Conservation (phyloP, 2,888 invertebrate genomes). For the Philereme transversata region DNA sequence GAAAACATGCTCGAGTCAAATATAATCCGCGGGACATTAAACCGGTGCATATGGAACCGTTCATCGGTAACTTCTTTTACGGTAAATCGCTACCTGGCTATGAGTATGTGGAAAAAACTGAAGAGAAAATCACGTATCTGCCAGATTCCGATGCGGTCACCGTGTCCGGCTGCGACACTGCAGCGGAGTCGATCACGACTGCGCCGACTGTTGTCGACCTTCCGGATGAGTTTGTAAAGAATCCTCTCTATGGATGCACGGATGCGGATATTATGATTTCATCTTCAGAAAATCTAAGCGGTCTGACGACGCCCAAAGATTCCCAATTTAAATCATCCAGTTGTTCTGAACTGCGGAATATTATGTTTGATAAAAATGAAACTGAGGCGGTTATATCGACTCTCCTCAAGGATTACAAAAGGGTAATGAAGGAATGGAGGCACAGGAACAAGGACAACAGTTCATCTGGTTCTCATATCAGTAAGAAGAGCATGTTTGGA, state of each 20-base stretch:
- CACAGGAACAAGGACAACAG: slow-evolving; percentile 71
- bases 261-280: slow-evolving; percentile 61
- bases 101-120: slow-evolving; percentile 64
- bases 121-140: slow-evolving; percentile 72
- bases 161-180: slow-evolving; percentile 66
- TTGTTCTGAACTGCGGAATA: slow-evolving; percentile 71
- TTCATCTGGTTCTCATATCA: slow-evolving; percentile 57
- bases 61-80: slow-evolving; percentile 78
- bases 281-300: slow-evolving; percentile 60
- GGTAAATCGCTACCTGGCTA: slow-evolving; percentile 74
- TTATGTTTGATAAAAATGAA: slow-evolving; percentile 59
- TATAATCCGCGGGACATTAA: slow-evolving; percentile 64
- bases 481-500: slow-evolving; percentile 56
- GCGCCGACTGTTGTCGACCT: slow-evolving; percentile 67
- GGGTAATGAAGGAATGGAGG: slow-evolving; percentile 80
- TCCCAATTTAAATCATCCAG: slow-evolving; percentile 72
- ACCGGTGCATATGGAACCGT: slow-evolving; percentile 74
- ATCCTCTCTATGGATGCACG: slow-evolving; percentile 71
- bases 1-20: slow-evolving; percentile 68
- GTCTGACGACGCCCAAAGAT: slow-evolving; percentile 63
- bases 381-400: slow-evolving; percentile 58
- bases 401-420: slow-evolving; percentile 75
- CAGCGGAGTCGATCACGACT: slow-evolving; percentile 65
- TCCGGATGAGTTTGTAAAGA: slow-evolving; percentile 67
- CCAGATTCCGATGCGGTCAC: slow-evolving; percentile 75